Evolutionary conservation across 92 coral and sea anemone species (phyloP), one percentile per base, ranked within the genome.

Genomic region (Muricea muricata): DNA sequence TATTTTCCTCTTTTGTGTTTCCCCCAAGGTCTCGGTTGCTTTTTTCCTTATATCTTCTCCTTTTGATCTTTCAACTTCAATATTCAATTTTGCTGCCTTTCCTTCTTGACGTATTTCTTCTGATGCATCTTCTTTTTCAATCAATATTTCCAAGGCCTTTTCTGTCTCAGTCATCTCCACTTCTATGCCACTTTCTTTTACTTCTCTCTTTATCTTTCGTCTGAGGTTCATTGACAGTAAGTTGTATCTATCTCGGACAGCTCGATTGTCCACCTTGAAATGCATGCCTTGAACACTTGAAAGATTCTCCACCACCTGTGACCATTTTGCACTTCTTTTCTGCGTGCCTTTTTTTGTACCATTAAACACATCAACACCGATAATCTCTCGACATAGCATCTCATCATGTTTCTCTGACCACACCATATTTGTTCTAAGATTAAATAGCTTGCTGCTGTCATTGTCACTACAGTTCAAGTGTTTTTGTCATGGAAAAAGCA

Each of bases 241-340:
- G 1, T 75, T 57, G 60, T 90, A 90, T 57, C 91, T 79, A 32
- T 90, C 91, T 20, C 93, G 60, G 37, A 90, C 93, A 25, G 89
- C 86, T 34, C 89, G 57, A 46, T 56, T 13, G 39, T 90, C 90
- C 10, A 87, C 90, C 34, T 82, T 90, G 65, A 90, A 86, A 18
- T 37, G 42, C 58, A 74, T 33, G 15, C 57, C 67, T 75, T 83
- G 35, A 21, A 89, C 50, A 32, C 7, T 40, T 12, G 18, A 83
- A 30, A 91, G 55, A 42, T 82, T 75, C 12, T 84, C 81, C 7
- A 56, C 89, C 47, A 84, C 63, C 65, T 68, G 69, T 69, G 89
- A 55, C 93, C 91, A 91, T 68, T 84, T 87, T 34, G 85, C 79
- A n/a, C 93, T 88, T 61, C 89, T 78, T 65, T 71, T 65, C 25